Evolutionary conservation across 2,888 invertebrate species (phyloP).

Genomic region (Rhingia rostrata): DNA sequence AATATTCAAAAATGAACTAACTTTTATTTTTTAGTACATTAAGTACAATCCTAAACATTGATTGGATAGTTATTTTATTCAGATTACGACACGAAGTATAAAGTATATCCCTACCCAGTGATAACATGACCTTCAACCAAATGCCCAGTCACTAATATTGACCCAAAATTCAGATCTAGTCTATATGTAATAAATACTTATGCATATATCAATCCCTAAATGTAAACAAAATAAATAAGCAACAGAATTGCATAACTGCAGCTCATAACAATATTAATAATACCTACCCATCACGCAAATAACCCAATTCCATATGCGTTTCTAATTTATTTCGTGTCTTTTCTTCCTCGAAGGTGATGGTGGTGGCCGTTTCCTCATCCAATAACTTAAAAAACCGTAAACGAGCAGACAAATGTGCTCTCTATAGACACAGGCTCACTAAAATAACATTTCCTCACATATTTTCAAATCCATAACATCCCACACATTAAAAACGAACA

Average conservation of each 20-base stretch:
- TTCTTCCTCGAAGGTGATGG: constrained; percentile 25
- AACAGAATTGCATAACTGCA: constrained; percentile 29
- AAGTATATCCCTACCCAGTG: too few species aligned
- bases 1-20: too few species aligned
- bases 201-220: not conserved
- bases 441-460: constrained; percentile 71
- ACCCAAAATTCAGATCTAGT: too few species aligned
- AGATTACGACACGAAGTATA: too few species aligned
- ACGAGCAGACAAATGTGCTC: constrained; percentile 61
- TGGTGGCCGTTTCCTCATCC: constrained; percentile 60
- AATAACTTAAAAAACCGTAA: constrained; percentile 64
- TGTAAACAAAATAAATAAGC: constrained; percentile 8
- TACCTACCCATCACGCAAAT: constrained; percentile 8
- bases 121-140: too few species aligned
- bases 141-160: too few species aligned
- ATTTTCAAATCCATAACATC: constrained; percentile 68
- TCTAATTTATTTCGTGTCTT: constrained; percentile 31
- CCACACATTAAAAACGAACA: constrained; percentile 50
- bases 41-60: too few species aligned
- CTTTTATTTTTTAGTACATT: too few species aligned
- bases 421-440: constrained; percentile 53
- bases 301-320: constrained; percentile 58
- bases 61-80: too few species aligned
- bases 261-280: constrained; percentile 31
- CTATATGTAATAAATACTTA: too few species aligned